Evolutionary conservation across 35 echinoderm and acorn worm genomes (phyloP), one percentile per base, ranked within the genome.

Genomic region (Anneissia japonica): DNA sequence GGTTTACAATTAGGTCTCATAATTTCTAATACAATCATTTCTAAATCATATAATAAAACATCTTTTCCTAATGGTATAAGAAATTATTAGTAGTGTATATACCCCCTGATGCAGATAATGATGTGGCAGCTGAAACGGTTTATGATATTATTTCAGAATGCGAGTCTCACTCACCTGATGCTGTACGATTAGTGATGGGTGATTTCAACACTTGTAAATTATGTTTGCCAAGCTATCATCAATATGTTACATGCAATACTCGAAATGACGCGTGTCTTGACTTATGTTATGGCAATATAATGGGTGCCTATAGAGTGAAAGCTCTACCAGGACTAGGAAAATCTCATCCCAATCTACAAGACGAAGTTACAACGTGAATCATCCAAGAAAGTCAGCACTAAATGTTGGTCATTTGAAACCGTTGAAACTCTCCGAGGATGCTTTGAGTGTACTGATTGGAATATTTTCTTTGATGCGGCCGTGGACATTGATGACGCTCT

Each of bases 121-220:
- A 36, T 14, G 37, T 35, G 38, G 56, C 84, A 86, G 35, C 84
- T 23, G 17, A 35, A 35, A 76, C 37, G 21, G 29, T 86, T 21
- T 36, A 75, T n/a, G 32, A 86, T 37, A 11, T 74, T 23, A 72
- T 86, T 13, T 35, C 31, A 37, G 19, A 76, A 76, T 13, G 32
- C 0, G 84, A 86, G 29, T 56, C 32, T 33, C 0, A 5, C 5
- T 84, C 82, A 76, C 84, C 84, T 0, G 84, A 75, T 35, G 56
- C 64, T 19, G 32, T 72, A 14, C 36, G 76, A 34, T 37, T 86
- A 33, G 40, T 86, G 30, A 26, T 86, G 26, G 84, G 84, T 0
- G 84, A 86, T 74, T 86, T 86, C 72, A 86, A 86, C 29, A 38
- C 74, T 31, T 86, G 84, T 74, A 17, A n/a, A 29, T 39, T 86